phyloP scores from a whole-genome alignment of 1,140 invertebrate species.

The Semibalanus balanoides region DNA sequence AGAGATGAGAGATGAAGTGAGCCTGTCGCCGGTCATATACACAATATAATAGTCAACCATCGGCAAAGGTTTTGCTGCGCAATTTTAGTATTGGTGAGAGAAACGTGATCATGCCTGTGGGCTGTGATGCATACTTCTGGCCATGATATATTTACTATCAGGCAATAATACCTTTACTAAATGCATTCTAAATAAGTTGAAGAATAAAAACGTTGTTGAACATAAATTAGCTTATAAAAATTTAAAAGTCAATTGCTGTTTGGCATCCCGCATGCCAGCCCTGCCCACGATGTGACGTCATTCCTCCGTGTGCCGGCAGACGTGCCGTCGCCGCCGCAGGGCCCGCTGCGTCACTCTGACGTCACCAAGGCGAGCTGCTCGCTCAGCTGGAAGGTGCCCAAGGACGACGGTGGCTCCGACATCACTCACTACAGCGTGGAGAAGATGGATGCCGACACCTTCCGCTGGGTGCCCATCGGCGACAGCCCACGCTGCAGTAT shows the following conservation, averaged over 20 bases:
- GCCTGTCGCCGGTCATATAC: neutral
- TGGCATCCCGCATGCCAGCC: neutral
- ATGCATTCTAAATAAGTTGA: too few species aligned
- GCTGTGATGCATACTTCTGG: too few species aligned
- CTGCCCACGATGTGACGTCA: neutral
- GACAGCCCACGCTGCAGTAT: conserved; percentile 47
- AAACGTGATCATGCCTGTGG: too few species aligned
- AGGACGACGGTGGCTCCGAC: conserved; percentile 81
- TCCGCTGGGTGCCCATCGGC: conserved; percentile 83
- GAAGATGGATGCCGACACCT: conserved; percentile 84
- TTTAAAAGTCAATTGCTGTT: too few species aligned
- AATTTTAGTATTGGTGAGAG: too few species aligned
- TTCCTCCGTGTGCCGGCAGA: conserved; percentile 26
- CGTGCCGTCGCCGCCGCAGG: conserved; percentile 72
- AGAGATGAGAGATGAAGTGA: conserved; percentile 7
- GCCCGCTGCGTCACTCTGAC: conserved; percentile 62
- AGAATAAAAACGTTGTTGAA: too few species aligned
- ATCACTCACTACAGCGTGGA: conserved; percentile 84
- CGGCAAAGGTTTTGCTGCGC: too few species aligned
- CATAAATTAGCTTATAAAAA: too few species aligned
- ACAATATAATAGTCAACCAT: too few species aligned
- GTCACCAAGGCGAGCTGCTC: conserved; percentile 69
- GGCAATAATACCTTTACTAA: too few species aligned
- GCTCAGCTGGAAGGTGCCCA: conserved; percentile 73
- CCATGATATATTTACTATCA: too few species aligned